Evolutionary conservation across 2,888 invertebrate genomes (phyloP).

Genomic region (Eilema depressum): DNA sequence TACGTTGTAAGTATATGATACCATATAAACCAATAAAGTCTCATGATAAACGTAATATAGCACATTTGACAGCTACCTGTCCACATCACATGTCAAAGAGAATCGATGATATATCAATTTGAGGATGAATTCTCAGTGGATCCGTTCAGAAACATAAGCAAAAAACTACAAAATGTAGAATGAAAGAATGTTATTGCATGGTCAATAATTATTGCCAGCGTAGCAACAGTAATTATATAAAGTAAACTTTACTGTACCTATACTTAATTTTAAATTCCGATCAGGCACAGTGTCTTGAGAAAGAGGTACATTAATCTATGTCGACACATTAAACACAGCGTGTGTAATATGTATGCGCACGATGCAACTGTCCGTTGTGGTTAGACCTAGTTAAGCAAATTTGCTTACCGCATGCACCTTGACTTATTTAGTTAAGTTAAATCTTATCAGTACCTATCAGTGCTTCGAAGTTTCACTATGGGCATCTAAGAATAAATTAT

Average conservation of each 20-base stretch:
- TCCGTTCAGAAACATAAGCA: too few relatives aligned
- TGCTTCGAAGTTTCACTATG: neutral
- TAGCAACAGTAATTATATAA: neutral
- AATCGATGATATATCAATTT: too few relatives aligned
- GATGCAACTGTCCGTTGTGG: slow-evolving; percentile 14
- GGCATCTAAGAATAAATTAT: neutral
- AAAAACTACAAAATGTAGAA: neutral
- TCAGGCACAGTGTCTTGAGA: slow-evolving; percentile 11
- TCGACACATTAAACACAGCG: slow-evolving; percentile 19
- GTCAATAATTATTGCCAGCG: neutral
- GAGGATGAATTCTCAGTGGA: too few relatives aligned
- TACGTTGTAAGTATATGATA: neutral
- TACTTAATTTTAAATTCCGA: slow-evolving; percentile 11
- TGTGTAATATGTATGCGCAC: slow-evolving; percentile 21
- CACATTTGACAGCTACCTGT: neutral
- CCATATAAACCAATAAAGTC: neutral
- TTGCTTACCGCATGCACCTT: slow-evolving; percentile 1
- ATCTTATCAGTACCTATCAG: neutral
- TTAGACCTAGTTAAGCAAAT: slow-evolving; percentile 4
- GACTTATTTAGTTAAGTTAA: neutral
- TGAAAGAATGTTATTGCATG: neutral
- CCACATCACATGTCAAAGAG: too few relatives aligned
- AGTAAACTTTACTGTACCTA: neutral
- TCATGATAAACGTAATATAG: neutral
- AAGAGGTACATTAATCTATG: slow-evolving; percentile 20